phyloP scores from a whole-genome alignment of 2,888 invertebrate genomes.

The Syritta pipiens region DNA sequence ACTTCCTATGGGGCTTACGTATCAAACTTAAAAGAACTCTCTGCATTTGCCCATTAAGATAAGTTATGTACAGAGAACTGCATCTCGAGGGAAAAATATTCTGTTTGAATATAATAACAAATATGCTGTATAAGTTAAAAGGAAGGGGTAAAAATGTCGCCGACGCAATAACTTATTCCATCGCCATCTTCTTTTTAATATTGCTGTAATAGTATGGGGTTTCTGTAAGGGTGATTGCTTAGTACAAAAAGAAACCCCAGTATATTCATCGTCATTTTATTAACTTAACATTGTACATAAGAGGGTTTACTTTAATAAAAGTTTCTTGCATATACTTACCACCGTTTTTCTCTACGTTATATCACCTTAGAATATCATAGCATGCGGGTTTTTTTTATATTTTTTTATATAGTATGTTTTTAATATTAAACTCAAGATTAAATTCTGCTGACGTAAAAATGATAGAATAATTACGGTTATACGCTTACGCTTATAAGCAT shows the following conservation, averaged over 20 bases:
- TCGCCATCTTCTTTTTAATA: not conserved
- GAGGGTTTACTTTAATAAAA: too few relatives aligned
- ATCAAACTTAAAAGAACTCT: not conserved
- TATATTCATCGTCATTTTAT: too few relatives aligned
- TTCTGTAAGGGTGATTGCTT: not conserved
- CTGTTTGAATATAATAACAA: slow-evolving; percentile 2
- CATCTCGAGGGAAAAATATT: slow-evolving; percentile 4
- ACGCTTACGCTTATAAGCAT: too few relatives aligned
- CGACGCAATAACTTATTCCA: not conserved
- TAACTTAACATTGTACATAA: too few relatives aligned
- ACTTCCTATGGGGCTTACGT: not conserved
- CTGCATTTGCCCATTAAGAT: slow-evolving; percentile 5
- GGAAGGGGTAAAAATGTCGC: not conserved
- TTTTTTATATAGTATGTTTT: too few relatives aligned
- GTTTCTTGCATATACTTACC: too few relatives aligned
- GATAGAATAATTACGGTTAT: too few relatives aligned
- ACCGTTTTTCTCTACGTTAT: too few relatives aligned
- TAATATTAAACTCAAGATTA: too few relatives aligned
- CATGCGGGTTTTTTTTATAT: too few relatives aligned
- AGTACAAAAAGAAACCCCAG: not conserved
- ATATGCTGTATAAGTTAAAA: not conserved
- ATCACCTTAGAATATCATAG: too few relatives aligned
- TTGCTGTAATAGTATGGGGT: not conserved
- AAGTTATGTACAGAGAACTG: not conserved
- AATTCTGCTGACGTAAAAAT: too few relatives aligned